These are phyloP conservation scores for Arvicola amphibius DNA, from an alignment of 2,797 vertebrate genomes.

Conservation along the genomic window DNA sequence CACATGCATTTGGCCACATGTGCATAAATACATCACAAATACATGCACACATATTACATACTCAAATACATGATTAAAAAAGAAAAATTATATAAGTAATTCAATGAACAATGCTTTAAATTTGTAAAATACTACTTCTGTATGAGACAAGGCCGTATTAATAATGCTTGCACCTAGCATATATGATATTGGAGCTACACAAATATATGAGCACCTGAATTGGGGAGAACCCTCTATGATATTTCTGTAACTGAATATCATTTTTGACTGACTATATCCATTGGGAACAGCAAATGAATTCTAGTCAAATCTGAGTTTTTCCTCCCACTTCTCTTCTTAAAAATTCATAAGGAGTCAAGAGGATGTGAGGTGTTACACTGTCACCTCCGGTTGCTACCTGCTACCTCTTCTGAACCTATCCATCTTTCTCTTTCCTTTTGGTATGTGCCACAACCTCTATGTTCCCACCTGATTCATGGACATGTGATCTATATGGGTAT, in stretches of 20 bases:
- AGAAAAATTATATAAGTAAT: neutral
- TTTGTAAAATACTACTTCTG: neutral
- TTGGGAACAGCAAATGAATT: neutral
- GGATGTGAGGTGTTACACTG: fast-evolving
- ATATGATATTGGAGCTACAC: neutral
- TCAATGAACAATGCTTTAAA: neutral
- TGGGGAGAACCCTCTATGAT: neutral
- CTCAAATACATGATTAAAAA: neutral
- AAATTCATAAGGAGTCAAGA: fast-evolving
- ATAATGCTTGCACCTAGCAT: neutral
- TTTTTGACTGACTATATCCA: neutral
- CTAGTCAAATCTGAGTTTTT: neutral
- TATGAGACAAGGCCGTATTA: neutral
- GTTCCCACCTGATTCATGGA: neutral
- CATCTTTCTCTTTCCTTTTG: neutral
- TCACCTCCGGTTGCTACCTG: neutral
- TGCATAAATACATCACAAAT: neutral
- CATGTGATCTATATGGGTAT: neutral
- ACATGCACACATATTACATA: neutral
- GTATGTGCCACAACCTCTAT: neutral
- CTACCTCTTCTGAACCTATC: neutral
- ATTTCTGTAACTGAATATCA: neutral
- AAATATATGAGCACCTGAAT: neutral
- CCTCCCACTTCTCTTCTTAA: neutral
- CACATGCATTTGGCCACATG: no score